phyloP scores from a whole-genome alignment of 2,888 invertebrate genomes.

The Cataglyphis altisquamis region DNA sequence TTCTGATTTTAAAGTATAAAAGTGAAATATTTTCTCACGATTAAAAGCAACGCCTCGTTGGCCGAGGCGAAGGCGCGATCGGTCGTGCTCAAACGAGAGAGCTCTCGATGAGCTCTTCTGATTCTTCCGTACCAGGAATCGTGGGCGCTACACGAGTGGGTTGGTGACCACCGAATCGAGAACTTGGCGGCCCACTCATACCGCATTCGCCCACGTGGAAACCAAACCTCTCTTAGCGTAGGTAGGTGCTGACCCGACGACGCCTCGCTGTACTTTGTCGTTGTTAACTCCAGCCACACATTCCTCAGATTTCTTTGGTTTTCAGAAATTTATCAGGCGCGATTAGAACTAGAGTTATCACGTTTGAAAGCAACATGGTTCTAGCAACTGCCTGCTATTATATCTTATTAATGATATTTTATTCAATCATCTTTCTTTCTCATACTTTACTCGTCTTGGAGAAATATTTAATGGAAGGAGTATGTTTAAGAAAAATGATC shows the following conservation, averaged over 20 bases:
- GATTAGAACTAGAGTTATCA: not conserved
- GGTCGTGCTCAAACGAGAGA: conserved; percentile 58
- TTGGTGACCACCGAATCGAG: conserved; percentile 76
- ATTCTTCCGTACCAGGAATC: conserved; percentile 61
- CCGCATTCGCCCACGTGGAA: conserved; percentile 78
- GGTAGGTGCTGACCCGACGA: conserved; percentile 67
- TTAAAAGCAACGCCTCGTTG: too few relatives aligned
- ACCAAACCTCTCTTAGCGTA: conserved; percentile 71
- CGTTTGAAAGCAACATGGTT: not conserved
- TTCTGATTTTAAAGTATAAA: not conserved
- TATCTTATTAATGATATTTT: not conserved
- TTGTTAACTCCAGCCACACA: conserved; percentile 40
- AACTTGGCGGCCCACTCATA: conserved; percentile 77
- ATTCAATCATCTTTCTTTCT: too few relatives aligned
- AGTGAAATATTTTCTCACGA: not conserved
- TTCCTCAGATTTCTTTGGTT: conserved; percentile 46
- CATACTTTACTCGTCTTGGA: not conserved
- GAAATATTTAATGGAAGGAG: not conserved
- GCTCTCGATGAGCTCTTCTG: conserved; percentile 34
- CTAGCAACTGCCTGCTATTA: not conserved
- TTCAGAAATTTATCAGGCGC: not conserved
- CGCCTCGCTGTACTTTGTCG: conserved; percentile 67
- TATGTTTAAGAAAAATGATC: not conserved
- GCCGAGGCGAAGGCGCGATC: conserved; percentile 52
- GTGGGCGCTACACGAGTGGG: conserved; percentile 81